These are phyloP conservation scores for Morbakka virulenta DNA, from an alignment of 30 jellyfish, hydroid and myxozoan genomes.

Conservation along the genomic window DNA sequence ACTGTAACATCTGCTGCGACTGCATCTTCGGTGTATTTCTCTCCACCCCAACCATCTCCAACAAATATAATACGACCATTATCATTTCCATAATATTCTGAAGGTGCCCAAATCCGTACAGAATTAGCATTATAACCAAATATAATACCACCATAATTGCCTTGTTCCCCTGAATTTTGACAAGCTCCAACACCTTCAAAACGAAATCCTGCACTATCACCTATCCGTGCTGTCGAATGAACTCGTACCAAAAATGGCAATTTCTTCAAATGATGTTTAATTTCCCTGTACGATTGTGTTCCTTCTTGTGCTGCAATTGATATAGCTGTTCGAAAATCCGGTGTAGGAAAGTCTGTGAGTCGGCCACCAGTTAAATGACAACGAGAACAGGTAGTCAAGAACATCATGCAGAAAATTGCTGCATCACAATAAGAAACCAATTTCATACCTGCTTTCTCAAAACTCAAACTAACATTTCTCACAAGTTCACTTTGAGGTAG, in stretches of 20 bases:
- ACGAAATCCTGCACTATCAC: slow-evolving; percentile 80
- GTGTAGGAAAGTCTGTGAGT: slow-evolving; percentile 88
- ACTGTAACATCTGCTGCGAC: slow-evolving; percentile 74
- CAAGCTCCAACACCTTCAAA: slow-evolving; percentile 97
- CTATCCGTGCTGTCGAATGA: slow-evolving; percentile 71
- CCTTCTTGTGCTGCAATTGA: slow-evolving; percentile 44
- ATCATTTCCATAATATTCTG: slow-evolving; percentile 46
- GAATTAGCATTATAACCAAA: slow-evolving; percentile 77
- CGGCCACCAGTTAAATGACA: slow-evolving; percentile 41
- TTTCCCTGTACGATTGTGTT: slow-evolving; percentile 42
- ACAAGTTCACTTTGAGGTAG: no score
- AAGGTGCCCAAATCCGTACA: slow-evolving; percentile 91
- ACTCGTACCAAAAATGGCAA: slow-evolving; percentile 86
- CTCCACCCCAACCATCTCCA: slow-evolving; percentile 99
- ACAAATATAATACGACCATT: slow-evolving; percentile 79
- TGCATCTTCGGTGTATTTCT: slow-evolving; percentile 79
- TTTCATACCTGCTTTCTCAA: no score
- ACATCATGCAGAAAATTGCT: no score
- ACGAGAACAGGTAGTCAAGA: background rate
- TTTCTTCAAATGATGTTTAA: slow-evolving; percentile 42
- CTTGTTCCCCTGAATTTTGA: slow-evolving; percentile 81
- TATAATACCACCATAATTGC: slow-evolving; percentile 81
- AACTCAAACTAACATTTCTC: no score
- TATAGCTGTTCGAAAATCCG: slow-evolving; percentile 57
- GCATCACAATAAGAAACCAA: no score